Evolutionary conservation across 1,140 invertebrate genomes (phyloP).

Genomic region (Physella acuta): DNA sequence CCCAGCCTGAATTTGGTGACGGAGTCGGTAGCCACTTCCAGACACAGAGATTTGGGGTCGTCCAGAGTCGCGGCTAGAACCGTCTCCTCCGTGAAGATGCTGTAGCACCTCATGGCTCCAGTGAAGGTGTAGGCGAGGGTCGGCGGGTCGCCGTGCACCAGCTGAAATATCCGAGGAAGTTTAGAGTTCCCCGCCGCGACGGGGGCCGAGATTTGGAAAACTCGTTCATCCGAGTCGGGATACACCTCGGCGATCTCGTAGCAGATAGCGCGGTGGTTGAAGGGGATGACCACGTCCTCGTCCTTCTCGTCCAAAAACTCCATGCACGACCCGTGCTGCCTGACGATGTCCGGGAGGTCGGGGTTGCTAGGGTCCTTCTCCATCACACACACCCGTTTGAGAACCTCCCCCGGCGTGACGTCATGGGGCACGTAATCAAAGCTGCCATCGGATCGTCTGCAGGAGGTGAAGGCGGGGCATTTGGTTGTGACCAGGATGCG

Average conservation of each 20-base stretch:
- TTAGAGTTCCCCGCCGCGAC: constrained; percentile 17
- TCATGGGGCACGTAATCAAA: constrained; percentile 17
- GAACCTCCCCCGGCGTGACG: constrained; percentile 23
- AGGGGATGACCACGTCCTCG: constrained; percentile 26
- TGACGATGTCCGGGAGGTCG: not conserved
- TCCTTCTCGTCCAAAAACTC: constrained; percentile 29
- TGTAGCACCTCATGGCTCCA: constrained; percentile 26
- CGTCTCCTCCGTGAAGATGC: constrained; percentile 29
- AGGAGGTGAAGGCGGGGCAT: constrained; percentile 22
- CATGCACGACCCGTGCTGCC: constrained; percentile 6
- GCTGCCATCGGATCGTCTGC: not conserved
- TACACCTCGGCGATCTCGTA: constrained; percentile 27
- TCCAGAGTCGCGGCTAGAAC: constrained; percentile 27
- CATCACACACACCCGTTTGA: constrained; percentile 24
- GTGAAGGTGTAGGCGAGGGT: constrained; percentile 25
- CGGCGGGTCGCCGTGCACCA: constrained; percentile 24
- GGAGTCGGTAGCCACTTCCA: constrained; percentile 29
- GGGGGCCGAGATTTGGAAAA: constrained; percentile 12
- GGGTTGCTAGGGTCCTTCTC: not conserved
- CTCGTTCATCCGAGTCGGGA: not conserved
- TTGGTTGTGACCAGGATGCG: constrained; percentile 26
- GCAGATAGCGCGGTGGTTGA: constrained; percentile 18
- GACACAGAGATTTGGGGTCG: constrained; percentile 13
- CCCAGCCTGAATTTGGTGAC: constrained; percentile 23
- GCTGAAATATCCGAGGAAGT: constrained; percentile 24